A percentile compares a stretch with the other conserved stretches of the same genome.
Conservation (phyloP, 1,140 invertebrate species). For the Sarcophaga peregrina region DNA sequence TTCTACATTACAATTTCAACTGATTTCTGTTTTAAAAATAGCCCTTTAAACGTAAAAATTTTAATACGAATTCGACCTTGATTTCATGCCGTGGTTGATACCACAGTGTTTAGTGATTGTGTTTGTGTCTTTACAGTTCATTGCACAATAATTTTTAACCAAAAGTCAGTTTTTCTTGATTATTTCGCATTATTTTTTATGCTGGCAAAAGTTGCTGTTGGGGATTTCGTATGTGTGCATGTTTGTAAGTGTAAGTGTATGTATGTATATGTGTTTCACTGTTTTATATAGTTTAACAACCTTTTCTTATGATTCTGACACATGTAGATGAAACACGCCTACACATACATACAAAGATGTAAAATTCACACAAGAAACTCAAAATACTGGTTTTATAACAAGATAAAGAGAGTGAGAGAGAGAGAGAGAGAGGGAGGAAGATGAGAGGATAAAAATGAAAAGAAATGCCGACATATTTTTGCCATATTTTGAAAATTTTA, state of each 20-base stretch:
- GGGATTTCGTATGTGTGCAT: background rate
- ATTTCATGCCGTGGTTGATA: too few species aligned
- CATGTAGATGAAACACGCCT: background rate
- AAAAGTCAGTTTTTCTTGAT: constrained; percentile 27
- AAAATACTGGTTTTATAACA: background rate
- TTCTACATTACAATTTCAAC: too few species aligned
- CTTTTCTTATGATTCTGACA: constrained; percentile 14
- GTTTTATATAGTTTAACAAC: background rate
- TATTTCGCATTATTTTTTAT: background rate
- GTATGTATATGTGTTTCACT: background rate
- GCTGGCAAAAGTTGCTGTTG: background rate
- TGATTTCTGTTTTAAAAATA: too few species aligned
- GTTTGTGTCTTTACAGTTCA: constrained; percentile 4
- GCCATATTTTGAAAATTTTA: too few species aligned
- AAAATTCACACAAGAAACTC: background rate
- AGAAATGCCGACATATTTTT: too few species aligned
- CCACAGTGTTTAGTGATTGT: background rate
- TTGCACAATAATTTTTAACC: constrained; percentile 18
- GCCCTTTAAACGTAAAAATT: too few species aligned
- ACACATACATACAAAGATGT: background rate
- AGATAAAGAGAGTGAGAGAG: too few species aligned
- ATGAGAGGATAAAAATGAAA: too few species aligned
- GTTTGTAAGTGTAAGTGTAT: background rate
- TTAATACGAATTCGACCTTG: too few species aligned
- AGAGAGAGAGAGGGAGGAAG: too few species aligned